Evolutionary conservation across 2,797 vertebrate genomes (phyloP), one percentile per base, ranked within the genome.

Genomic region (Tapera naevia): DNA sequence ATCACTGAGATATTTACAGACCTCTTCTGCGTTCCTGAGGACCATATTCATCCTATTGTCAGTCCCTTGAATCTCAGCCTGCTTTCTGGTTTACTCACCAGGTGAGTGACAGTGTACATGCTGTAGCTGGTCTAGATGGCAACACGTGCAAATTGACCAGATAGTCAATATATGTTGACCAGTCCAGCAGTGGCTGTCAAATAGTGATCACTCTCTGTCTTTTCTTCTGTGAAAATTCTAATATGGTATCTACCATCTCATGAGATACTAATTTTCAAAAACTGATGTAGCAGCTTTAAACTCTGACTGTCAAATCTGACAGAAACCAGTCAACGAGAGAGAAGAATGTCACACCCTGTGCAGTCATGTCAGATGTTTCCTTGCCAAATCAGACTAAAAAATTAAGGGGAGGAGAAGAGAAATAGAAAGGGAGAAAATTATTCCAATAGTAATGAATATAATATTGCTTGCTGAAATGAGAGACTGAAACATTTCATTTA

Each of bases 401-500:
- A 89, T 58, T 73, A 74, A 88, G 45, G 45, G 81, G 60, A 80
- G 51, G 80, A 22, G 13, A 90, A 48, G 12, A 10, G 58, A 88
- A 95, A 85, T 37, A 75, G 48, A 85, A 94, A 88, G 21, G 7
- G 21, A 91, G 50, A 75, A 62, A 91, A 89, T 89, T 91, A 93
- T 91, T 94, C 46, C 91, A 51, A 79, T 56, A 88, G 27, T 83
- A 91, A 91, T 88, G 76, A 91, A 86, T 48, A 46, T 39, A 91
- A 73, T 79, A 89, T 84, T 90, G 94, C 82, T 88, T 88, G 83
- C 70, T 87, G 80, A 94, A 94, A 94, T 94, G 73, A 84, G 91
- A 94, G 73, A 88, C 88, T 80, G 80, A 93, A 95, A 76, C 56
- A 53, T 94, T 94, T 91, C 35, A 90, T 94, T 95, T 94, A 72